phyloP scores from a whole-genome alignment of 1,140 invertebrate species.

The Piezodorus guildinii region DNA sequence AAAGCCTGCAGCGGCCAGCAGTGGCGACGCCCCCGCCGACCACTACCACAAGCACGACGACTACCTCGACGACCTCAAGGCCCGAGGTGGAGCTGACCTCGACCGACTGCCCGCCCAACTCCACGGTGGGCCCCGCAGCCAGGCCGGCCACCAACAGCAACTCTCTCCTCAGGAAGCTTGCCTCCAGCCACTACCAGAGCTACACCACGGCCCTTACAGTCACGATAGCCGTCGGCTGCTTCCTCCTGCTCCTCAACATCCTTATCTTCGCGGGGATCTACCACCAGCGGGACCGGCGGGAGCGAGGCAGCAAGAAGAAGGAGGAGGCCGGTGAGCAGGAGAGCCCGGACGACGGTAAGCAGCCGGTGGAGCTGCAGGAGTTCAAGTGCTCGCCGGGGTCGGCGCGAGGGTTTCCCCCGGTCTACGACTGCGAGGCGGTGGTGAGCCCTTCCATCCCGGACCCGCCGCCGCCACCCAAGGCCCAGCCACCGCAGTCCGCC shows the following conservation, averaged over 20 bases:
- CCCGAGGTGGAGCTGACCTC: constrained; percentile 34
- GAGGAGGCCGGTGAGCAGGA: constrained; percentile 33
- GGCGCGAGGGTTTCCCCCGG: constrained; percentile 32
- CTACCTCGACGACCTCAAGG: constrained; percentile 35
- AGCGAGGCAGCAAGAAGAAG: constrained; percentile 51
- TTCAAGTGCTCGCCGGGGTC: constrained; percentile 36
- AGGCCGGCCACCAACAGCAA: constrained; percentile 40
- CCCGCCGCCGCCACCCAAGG: constrained; percentile 28
- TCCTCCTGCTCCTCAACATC: constrained; percentile 77
- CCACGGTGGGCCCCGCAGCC: constrained; percentile 33
- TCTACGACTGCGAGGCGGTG: constrained; percentile 36
- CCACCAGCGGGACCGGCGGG: constrained; percentile 65
- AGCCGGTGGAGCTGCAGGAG: constrained; percentile 51
- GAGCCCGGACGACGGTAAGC: constrained; percentile 37
- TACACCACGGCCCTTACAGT: constrained; percentile 84
- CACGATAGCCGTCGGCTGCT: constrained; percentile 84
- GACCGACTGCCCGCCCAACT: constrained; percentile 55
- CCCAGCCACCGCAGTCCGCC: constrained; percentile 19
- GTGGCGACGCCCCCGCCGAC: constrained; percentile 37
- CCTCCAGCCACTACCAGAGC: constrained; percentile 68
- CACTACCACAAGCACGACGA: constrained; percentile 32
- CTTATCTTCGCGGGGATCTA: constrained; percentile 91
- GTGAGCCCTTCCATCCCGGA: constrained; percentile 37
- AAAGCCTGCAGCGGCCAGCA: constrained; percentile 47
- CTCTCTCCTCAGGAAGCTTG: constrained; percentile 56